Percentiles rank a stretch among this genome's conserved stretches.
Conservation (phyloP, 2,113 vertebrate species). For the Numida meleagris region DNA sequence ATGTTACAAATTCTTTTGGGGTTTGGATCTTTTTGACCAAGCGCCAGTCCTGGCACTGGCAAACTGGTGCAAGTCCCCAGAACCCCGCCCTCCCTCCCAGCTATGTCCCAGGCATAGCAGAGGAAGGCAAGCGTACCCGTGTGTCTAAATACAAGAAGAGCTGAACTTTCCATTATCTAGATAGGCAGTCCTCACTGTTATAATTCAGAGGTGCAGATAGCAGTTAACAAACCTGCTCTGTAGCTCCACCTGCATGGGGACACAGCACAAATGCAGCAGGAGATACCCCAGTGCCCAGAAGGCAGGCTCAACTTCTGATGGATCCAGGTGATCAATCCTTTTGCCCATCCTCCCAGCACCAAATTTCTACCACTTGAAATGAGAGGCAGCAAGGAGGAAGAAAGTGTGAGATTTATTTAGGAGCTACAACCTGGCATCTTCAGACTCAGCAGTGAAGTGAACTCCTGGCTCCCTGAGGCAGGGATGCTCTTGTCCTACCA, state of each 20-base stretch:
- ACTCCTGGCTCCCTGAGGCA: neutral
- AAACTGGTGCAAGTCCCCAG: neutral
- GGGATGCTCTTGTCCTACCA: neutral
- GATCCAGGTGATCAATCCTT: neutral
- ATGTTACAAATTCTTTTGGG: neutral
- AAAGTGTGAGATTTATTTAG: constrained; percentile 55
- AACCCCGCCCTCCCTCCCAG: neutral
- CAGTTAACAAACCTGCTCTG: neutral
- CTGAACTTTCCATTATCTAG: too few relatives aligned
- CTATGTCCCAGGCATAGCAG: neutral
- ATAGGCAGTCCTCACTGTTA: neutral
- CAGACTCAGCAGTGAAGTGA: constrained; percentile 3
- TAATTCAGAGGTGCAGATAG: neutral
- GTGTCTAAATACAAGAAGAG: too few relatives aligned
- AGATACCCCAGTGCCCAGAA: neutral
- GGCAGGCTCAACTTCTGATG: neutral
- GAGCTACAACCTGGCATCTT: constrained; percentile 49
- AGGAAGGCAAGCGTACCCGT: too few relatives aligned
- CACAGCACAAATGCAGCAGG: neutral
- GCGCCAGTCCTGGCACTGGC: neutral
- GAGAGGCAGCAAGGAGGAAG: constrained; percentile 6
- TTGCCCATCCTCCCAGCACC: neutral
- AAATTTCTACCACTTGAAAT: constrained; percentile 4
- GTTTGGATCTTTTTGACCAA: neutral
- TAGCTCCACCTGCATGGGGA: neutral